phyloP scores from a whole-genome alignment of 2,797 vertebrate genomes.

The Macrochelys suwanniensis region DNA sequence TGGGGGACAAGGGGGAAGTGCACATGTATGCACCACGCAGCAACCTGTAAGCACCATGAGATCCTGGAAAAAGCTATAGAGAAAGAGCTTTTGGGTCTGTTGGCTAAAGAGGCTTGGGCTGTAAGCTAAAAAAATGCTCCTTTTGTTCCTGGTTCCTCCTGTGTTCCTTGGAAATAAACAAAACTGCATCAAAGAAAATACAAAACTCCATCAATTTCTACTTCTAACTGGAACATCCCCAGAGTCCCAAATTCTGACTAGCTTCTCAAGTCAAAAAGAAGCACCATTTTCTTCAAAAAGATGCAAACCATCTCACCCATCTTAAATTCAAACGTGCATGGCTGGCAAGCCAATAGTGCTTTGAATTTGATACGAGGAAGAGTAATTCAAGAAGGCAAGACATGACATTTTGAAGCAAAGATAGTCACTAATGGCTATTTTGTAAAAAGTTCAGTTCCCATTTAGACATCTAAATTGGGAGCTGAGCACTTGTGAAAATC shows the following conservation, averaged over 20 bases:
- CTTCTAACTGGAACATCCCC: neutral
- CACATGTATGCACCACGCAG: neutral
- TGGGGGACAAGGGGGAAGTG: neutral
- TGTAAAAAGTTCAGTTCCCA: neutral
- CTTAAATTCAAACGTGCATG: fast-evolving
- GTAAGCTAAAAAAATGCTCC: neutral
- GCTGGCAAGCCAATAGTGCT: neutral
- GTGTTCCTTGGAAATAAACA: neutral
- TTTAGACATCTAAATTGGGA: neutral
- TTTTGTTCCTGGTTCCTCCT: neutral
- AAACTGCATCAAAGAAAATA: neutral
- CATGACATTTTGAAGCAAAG: neutral
- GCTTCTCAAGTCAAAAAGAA: neutral
- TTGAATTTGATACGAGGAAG: neutral
- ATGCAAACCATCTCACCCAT: neutral
- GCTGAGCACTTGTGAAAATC: neutral
- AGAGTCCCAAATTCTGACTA: neutral
- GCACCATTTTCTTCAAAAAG: neutral
- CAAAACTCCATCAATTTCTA: neutral
- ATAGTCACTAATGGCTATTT: neutral
- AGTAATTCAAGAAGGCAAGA: neutral
- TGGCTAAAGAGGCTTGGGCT: neutral
- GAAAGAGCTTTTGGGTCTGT: neutral
- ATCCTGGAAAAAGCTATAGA: neutral
- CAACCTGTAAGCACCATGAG: neutral